Percentiles rank a stretch among this genome's conserved stretches.
Conservation (phyloP, 2,888 invertebrate species). For the Mesorhabditis belari region DNA sequence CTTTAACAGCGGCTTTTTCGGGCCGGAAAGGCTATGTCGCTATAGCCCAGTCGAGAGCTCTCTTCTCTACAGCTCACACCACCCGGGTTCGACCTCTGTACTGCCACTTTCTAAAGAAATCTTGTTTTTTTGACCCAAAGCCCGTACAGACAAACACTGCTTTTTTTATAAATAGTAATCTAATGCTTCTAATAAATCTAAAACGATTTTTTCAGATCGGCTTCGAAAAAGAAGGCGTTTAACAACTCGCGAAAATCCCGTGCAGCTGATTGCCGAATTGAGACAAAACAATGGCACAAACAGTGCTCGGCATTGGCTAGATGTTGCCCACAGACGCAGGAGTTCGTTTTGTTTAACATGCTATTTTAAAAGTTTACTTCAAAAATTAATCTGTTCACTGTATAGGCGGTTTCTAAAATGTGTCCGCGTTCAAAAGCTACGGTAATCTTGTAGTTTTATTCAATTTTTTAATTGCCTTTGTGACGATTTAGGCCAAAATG, state of each 20-base stretch:
- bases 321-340: slow-evolving; percentile 23
- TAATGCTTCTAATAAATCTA: neutral
- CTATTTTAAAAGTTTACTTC: neutral
- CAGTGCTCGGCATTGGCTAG: slow-evolving; percentile 25
- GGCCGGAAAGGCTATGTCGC: no score
- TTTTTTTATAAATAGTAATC: neutral
- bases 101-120: no score
- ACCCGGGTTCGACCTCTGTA: no score
- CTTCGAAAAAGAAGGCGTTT: neutral
- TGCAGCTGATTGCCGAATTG: slow-evolving; percentile 18
- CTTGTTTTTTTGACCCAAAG: no score
- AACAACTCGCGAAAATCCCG: slow-evolving; percentile 3
- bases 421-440: no score
- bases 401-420: neutral
- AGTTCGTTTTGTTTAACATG: slow-evolving; percentile 7
- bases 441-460: no score
- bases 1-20: no score
- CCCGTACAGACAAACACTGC: no score
- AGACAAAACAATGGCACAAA: slow-evolving; percentile 24
- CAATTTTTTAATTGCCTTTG: no score
- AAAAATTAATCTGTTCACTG: neutral
- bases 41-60: no score
- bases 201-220: neutral
- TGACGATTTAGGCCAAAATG: neutral
- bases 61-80: no score